Percentiles rank a stretch among this genome's conserved stretches.
Conservation (phyloP, 2,888 invertebrate genomes). For the Autographa gamma region DNA sequence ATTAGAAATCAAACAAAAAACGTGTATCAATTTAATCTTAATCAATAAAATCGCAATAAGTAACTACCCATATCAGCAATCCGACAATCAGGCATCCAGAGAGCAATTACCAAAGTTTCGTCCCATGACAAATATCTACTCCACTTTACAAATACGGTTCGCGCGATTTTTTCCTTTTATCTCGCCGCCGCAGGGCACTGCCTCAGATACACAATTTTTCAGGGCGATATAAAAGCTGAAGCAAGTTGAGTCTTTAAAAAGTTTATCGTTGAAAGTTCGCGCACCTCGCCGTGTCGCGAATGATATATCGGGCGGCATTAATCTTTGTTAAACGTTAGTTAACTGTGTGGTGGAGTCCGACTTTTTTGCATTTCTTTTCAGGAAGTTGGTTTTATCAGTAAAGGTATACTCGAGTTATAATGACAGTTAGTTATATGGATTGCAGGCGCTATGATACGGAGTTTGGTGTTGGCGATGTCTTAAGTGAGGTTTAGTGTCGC, state of each 20-base stretch:
- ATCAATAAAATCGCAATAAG: conserved; percentile 29
- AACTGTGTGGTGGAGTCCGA: conserved; percentile 66
- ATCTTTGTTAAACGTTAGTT: conserved; percentile 84
- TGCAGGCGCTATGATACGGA: conserved; percentile 14
- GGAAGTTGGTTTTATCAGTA: conserved; percentile 50
- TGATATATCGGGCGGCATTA: conserved; percentile 85
- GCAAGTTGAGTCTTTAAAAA: conserved; percentile 87
- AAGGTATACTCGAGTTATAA: conserved; percentile 42
- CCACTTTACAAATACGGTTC: conserved; percentile 82
- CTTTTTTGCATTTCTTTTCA: conserved; percentile 62
- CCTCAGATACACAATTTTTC: conserved; percentile 87
- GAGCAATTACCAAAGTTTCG: conserved; percentile 84
- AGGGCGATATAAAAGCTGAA: conserved; percentile 81
- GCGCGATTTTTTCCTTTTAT: conserved; percentile 84
- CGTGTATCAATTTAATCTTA: background rate
- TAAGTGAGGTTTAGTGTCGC: conserved; percentile 18
- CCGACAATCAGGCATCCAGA: conserved; percentile 71
- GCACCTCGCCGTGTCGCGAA: conserved; percentile 79
- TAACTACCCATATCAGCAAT: conserved; percentile 47
- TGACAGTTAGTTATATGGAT: conserved; percentile 38
- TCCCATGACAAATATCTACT: conserved; percentile 84
- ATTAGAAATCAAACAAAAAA: background rate
- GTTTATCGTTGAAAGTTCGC: conserved; percentile 86
- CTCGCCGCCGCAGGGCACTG: conserved; percentile 80
- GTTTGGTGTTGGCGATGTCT: conserved; percentile 12